Evolutionary conservation across 2,113 vertebrate genomes (phyloP).

Genomic region (Oncorhynchus clarkii): DNA sequence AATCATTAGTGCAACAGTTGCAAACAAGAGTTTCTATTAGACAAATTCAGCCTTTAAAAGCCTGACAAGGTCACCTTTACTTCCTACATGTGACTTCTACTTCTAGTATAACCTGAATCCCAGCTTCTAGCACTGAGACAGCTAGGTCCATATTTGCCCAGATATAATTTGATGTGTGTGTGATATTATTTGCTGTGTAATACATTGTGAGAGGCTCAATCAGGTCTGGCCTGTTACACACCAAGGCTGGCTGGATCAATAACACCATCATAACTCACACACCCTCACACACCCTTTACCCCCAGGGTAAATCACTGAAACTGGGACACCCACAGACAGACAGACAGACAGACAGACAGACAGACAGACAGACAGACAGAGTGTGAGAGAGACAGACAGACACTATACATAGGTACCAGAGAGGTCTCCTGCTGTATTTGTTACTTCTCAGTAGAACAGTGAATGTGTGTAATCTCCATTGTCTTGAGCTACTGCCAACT

Average conservation of each 20-base stretch:
- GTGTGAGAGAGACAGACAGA: not conserved
- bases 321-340: not conserved
- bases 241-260: conserved; percentile 43
- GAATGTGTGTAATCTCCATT: not conserved
- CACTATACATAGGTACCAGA: not conserved
- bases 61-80: no score
- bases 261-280: conserved; percentile 39
- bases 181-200: not conserved
- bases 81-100: no score
- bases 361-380: not conserved
- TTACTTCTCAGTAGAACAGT: not conserved
- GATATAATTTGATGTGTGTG: not conserved
- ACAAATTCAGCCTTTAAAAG: no score
- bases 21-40: no score
- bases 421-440: no score
- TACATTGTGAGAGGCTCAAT: conserved; percentile 29
- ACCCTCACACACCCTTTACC: conserved; percentile 18
- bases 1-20: no score
- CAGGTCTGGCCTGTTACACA: conserved; percentile 15
- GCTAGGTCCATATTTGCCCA: not conserved
- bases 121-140: not conserved
- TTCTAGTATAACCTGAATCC: not conserved
- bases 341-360: not conserved
- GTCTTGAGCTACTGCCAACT: not conserved
- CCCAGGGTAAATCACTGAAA: conserved; percentile 31